Conservation (phyloP, 2,113 vertebrate species). For the Nothocercus nigrocapillus region DNA sequence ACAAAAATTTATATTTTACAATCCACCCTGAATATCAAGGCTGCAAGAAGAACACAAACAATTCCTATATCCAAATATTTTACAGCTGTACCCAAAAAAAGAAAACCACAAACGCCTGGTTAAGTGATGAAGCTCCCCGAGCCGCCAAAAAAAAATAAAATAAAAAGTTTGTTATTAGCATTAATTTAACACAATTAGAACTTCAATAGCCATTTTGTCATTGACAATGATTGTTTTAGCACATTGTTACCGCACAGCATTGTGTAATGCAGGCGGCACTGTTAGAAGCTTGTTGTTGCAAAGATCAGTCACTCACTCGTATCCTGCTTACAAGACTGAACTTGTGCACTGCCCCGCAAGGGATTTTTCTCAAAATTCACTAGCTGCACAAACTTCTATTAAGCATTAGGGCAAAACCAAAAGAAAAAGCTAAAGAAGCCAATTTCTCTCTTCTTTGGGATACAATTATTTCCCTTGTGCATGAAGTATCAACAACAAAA, state of each 20-base stretch:
- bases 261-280: slow-evolving; percentile 74
- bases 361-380: slow-evolving; percentile 73
- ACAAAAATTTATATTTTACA: slow-evolving; percentile 95
- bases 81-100: slow-evolving; percentile 88
- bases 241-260: slow-evolving; percentile 74
- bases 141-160: slow-evolving; percentile 84
- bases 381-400: slow-evolving; percentile 87
- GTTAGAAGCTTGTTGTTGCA: slow-evolving; percentile 83
- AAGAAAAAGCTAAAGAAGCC: slow-evolving; percentile 83
- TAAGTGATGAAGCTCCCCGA: slow-evolving; percentile 88
- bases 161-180: slow-evolving; percentile 85
- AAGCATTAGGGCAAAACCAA: slow-evolving; percentile 84
- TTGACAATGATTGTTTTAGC: slow-evolving; percentile 89
- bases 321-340: slow-evolving; percentile 72
- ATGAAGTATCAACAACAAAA: slow-evolving; percentile 83
- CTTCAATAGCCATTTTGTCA: slow-evolving; percentile 86
- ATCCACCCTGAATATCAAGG: slow-evolving; percentile 96
- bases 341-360: slow-evolving; percentile 76
- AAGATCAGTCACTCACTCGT: slow-evolving; percentile 80
- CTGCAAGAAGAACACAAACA: slow-evolving; percentile 87
- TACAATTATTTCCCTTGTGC: slow-evolving; percentile 95
- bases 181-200: slow-evolving; percentile 90
- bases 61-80: slow-evolving; percentile 88
- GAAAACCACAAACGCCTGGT: slow-evolving; percentile 80
- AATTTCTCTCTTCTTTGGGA: slow-evolving; percentile 88